Evolutionary conservation across 1,140 invertebrate species (phyloP).

Genomic region (Phthorimaea operculella): DNA sequence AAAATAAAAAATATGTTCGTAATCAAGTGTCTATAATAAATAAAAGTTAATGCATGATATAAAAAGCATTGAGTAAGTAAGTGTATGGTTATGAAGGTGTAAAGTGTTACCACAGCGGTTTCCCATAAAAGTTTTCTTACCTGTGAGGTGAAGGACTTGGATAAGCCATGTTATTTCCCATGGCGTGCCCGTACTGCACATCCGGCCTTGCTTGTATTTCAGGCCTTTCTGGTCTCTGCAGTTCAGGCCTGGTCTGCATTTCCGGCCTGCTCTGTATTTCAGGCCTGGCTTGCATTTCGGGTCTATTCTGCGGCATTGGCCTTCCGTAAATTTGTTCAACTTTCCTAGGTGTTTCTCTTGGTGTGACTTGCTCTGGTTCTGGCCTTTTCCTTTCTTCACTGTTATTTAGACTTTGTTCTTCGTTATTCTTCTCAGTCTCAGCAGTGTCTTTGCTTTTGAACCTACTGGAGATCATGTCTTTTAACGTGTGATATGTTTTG

Average conservation of each 20-base stretch:
- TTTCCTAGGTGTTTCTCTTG: constrained; percentile 47
- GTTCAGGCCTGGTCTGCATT: background rate
- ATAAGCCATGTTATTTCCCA: constrained; percentile 52
- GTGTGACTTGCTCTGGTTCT: constrained; percentile 55
- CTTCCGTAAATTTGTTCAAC: constrained; percentile 70
- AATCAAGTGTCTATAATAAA: too few species aligned
- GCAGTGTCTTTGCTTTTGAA: constrained; percentile 76
- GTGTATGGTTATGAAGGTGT: too few species aligned
- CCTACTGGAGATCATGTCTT: constrained; percentile 85
- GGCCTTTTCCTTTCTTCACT: constrained; percentile 71
- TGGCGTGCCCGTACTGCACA: constrained; percentile 47
- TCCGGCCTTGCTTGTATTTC: constrained; percentile 63
- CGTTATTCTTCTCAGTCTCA: constrained; percentile 64
- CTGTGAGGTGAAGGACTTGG: constrained; percentile 55
- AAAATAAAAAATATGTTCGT: too few species aligned
- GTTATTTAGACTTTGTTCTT: constrained; percentile 73
- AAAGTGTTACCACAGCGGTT: background rate
- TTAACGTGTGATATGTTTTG: constrained; percentile 84
- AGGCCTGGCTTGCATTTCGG: constrained; percentile 27
- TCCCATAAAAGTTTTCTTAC: constrained; percentile 18
- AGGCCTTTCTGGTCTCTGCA: background rate
- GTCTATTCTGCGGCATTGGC: constrained; percentile 67
- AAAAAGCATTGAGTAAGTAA: too few species aligned
- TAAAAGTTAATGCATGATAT: too few species aligned
- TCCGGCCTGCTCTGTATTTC: constrained; percentile 4